These are phyloP conservation scores for Pterocles burchelli DNA, from an alignment of 2,113 vertebrate genomes.

Conservation along the genomic window DNA sequence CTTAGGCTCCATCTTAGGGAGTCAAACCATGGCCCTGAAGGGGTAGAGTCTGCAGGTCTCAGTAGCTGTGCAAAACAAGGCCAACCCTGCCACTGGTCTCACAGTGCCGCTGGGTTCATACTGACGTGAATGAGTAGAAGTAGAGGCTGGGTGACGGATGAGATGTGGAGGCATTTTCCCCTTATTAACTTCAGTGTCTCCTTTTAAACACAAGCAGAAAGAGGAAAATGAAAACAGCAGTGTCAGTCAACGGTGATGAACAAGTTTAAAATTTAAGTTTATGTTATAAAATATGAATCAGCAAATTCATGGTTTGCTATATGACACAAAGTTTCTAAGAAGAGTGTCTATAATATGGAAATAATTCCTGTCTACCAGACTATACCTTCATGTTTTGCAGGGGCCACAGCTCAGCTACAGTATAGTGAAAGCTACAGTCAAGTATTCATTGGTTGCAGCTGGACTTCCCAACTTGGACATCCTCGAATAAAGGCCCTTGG, in stretches of 20 bases:
- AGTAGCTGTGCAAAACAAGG: neutral
- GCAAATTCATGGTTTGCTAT: neutral
- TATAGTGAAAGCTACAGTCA: neutral
- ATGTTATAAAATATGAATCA: neutral
- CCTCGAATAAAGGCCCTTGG: neutral
- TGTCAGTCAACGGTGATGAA: neutral
- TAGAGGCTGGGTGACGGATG: neutral
- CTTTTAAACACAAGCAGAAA: neutral
- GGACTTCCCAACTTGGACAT: neutral
- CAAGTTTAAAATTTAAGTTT: neutral
- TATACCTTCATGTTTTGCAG: neutral
- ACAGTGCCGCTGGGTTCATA: neutral
- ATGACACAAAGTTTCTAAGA: neutral
- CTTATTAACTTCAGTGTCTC: neutral
- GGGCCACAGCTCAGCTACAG: neutral
- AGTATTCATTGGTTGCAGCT: neutral
- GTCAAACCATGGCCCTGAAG: neutral
- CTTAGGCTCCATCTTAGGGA: neutral
- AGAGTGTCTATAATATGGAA: neutral
- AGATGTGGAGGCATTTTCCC: neutral
- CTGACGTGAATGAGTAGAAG: neutral
- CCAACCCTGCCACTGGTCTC: neutral
- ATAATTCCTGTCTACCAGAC: neutral
- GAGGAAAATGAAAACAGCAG: neutral
- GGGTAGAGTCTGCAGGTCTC: neutral